These are phyloP conservation scores for Cossypha heuglini DNA, from an alignment of 2,797 vertebrate genomes.

Conservation along the genomic window DNA sequence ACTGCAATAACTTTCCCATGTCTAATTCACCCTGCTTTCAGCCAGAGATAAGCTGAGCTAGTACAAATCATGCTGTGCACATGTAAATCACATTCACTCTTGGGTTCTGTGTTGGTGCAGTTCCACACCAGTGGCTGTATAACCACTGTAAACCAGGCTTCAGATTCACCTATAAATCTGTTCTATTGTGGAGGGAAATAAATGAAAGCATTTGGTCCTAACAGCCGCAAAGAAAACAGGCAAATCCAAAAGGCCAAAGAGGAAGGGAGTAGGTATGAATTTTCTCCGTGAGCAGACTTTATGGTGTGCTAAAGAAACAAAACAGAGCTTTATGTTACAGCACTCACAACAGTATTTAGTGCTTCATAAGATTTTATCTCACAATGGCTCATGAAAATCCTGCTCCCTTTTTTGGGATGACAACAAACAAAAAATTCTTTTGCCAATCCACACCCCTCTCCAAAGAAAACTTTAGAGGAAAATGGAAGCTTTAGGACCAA, in stretches of 20 bases:
- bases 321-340: background rate
- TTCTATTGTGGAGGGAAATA: background rate
- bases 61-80: background rate
- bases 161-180: background rate
- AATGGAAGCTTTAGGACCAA: background rate
- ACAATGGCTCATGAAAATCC: background rate
- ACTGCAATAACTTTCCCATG: background rate
- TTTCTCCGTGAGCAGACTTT: background rate
- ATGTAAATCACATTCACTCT: background rate
- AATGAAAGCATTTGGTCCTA: constrained; percentile 28
- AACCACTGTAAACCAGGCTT: background rate
- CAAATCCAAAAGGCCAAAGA: constrained; percentile 23
- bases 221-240: constrained; percentile 19
- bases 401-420: background rate
- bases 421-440: background rate
- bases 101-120: background rate
- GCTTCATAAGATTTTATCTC: background rate
- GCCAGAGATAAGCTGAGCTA: background rate
- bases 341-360: background rate
- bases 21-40: background rate
- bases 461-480: background rate
- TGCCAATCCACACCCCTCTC: rapidly evolving
- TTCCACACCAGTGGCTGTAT: background rate
- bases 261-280: constrained; percentile 3
- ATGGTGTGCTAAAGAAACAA: background rate